phyloP scores from a whole-genome alignment of 2,888 invertebrate species.

The Synanthedon vespiformis region DNA sequence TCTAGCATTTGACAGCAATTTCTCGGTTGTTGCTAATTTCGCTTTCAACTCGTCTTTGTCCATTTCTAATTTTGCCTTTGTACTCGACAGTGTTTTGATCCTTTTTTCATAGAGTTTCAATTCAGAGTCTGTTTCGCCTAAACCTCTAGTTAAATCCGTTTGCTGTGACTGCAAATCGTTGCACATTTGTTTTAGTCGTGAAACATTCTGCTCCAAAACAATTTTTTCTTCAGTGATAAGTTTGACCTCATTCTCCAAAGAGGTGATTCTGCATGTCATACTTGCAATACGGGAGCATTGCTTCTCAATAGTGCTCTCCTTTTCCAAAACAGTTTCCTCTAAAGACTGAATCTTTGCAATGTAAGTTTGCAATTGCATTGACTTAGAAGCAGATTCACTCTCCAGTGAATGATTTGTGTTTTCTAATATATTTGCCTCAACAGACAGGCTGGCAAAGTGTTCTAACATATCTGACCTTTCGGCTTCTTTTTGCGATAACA shows the following conservation, averaged over 20 bases:
- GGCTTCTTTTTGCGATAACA: conserved; percentile 79
- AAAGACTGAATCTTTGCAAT: conserved; percentile 67
- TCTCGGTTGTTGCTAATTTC: conserved; percentile 70
- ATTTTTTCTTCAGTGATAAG: conserved; percentile 52
- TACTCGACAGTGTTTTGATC: conserved; percentile 57
- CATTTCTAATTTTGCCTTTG: conserved; percentile 73
- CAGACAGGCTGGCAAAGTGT: conserved; percentile 80
- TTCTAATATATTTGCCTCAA: conserved; percentile 82
- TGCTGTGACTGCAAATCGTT: conserved; percentile 42
- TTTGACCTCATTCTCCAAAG: conserved; percentile 56
- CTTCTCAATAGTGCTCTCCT: conserved; percentile 49
- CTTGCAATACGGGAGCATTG: conserved; percentile 45
- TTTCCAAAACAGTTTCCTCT: conserved; percentile 71
- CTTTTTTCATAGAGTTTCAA: conserved; percentile 58
- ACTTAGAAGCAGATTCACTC: conserved; percentile 79
- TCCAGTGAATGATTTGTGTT: conserved; percentile 84
- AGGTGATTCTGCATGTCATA: conserved; percentile 45
- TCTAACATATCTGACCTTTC: conserved; percentile 85
- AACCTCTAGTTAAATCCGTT: conserved; percentile 23
- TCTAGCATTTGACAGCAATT: conserved; percentile 76
- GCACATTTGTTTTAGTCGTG: conserved; percentile 57
- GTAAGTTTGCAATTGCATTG: conserved; percentile 65
- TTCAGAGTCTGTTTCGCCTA: conserved; percentile 45
- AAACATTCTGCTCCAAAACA: conserved; percentile 51
- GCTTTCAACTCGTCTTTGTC: conserved; percentile 73